Percentiles rank a stretch among this genome's conserved stretches.
Evolutionary conservation across 2,888 invertebrate genomes (phyloP).

Genomic region (Lissocephala sabroskyi): DNA sequence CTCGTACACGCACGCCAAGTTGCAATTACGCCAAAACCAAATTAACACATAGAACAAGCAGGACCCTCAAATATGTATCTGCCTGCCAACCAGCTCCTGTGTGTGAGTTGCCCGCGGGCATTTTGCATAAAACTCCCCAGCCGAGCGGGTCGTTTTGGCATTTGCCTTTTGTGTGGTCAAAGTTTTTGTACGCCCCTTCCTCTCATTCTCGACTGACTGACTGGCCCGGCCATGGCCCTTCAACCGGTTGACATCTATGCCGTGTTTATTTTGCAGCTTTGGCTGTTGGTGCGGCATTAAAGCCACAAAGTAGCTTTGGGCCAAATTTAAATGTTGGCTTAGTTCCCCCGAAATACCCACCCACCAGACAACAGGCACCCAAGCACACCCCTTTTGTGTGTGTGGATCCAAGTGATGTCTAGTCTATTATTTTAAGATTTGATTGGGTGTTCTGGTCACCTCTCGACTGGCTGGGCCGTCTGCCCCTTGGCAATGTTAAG

Average conservation of each 20-base stretch:
- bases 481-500: conserved; percentile 19
- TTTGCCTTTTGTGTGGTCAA: conserved; percentile 47
- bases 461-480: conserved; percentile 8
- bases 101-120: conserved; percentile 44
- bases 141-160: conserved; percentile 11
- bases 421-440: conserved; percentile 53
- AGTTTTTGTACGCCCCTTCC: conserved; percentile 28
- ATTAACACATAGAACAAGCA: conserved; percentile 51
- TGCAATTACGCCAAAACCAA: conserved; percentile 67
- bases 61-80: background rate
- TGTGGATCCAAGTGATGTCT: conserved; percentile 29
- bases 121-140: conserved; percentile 45
- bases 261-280: conserved; percentile 52
- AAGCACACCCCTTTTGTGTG: conserved; percentile 6
- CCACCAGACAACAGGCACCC: conserved; percentile 4
- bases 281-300: conserved; percentile 39
- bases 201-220: background rate
- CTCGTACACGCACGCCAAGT: conserved; percentile 67
- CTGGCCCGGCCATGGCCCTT: conserved; percentile 6
- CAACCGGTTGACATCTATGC: conserved; percentile 61
- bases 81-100: background rate
- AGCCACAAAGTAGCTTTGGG: conserved; percentile 69
- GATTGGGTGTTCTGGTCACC: conserved; percentile 34
- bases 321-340: conserved; percentile 56
- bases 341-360: conserved; percentile 17